Percentiles rank a stretch among this genome's conserved stretches.
Conservation (phyloP, 2,113 vertebrate species). For the Otolemur garnettii region DNA sequence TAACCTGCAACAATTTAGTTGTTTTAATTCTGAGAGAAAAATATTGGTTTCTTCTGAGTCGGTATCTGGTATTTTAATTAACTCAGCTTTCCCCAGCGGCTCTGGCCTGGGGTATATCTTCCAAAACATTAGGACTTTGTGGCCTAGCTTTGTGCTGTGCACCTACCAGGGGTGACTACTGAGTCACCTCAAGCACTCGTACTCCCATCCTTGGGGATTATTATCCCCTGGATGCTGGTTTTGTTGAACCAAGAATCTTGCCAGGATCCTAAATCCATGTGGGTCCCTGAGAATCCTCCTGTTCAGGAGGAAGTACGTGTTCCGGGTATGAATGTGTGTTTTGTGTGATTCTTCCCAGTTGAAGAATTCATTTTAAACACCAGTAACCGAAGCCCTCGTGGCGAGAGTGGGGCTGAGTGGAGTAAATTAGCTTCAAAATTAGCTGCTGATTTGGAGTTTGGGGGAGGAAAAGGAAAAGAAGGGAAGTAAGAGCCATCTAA, state of each 20-base stretch:
- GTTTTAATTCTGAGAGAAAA: conserved; percentile 29
- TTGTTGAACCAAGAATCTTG: conserved; percentile 8
- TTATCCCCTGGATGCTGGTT: neutral
- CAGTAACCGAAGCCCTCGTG: neutral
- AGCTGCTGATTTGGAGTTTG: conserved; percentile 32
- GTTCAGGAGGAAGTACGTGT: neutral
- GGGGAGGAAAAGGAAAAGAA: neutral
- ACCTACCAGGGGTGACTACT: neutral
- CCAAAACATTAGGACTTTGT: neutral
- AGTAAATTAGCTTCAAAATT: conserved; percentile 1
- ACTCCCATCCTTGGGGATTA: neutral
- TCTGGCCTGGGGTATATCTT: neutral
- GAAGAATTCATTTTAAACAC: conserved; percentile 20
- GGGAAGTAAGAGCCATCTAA: conserved; percentile 11
- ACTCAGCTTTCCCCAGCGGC: neutral
- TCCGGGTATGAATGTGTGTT: neutral
- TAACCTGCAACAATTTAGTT: neutral
- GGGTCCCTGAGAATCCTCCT: neutral
- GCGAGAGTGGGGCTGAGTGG: neutral
- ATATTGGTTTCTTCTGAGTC: conserved; percentile 19
- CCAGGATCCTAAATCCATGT: neutral
- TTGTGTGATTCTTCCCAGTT: neutral
- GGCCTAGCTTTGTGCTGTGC: neutral
- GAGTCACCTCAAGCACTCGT: neutral
- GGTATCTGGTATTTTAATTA: neutral